phyloP scores from a whole-genome alignment of 2,888 invertebrate genomes.

The Chesias legatella region DNA sequence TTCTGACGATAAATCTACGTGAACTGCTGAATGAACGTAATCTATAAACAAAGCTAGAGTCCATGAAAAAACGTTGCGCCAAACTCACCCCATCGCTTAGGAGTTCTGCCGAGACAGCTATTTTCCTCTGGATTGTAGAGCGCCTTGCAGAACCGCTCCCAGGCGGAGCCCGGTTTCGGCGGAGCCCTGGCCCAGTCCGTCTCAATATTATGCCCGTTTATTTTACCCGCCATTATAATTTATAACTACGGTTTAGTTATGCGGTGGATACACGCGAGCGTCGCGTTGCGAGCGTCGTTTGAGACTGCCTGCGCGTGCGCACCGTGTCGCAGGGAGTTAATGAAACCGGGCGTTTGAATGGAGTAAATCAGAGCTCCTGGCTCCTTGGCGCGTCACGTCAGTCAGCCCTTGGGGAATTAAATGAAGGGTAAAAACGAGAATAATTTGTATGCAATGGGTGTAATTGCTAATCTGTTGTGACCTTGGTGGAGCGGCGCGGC shows the following conservation, averaged over 20 bases:
- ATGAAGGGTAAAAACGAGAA: no score
- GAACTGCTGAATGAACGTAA: no score
- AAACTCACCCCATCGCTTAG: constrained; percentile 70
- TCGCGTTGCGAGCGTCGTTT: background rate
- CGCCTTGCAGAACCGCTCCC: constrained; percentile 44
- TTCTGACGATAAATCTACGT: no score
- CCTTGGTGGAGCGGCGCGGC: no score
- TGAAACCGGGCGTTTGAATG: constrained; percentile 33
- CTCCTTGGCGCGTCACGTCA: no score
- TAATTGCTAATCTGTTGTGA: no score
- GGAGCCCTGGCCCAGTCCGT: constrained; percentile 63
- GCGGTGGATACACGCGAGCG: constrained; percentile 3
- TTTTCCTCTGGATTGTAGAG: constrained; percentile 64
- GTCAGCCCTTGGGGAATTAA: no score
- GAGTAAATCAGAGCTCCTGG: constrained; percentile 14
- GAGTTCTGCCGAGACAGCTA: constrained; percentile 64
- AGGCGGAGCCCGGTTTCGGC: constrained; percentile 44
- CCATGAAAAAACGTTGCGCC: no score
- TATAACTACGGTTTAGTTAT: background rate
- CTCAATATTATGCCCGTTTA: constrained; percentile 52
- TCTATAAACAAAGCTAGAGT: no score
- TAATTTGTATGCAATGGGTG: no score
- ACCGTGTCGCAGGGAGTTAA: constrained; percentile 1
- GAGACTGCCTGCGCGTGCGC: no score
- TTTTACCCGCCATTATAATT: constrained; percentile 49